Evolutionary conservation across 2,113 vertebrate species (phyloP), one percentile per base, ranked within the genome.

Genomic region (Melospiza melodia): DNA sequence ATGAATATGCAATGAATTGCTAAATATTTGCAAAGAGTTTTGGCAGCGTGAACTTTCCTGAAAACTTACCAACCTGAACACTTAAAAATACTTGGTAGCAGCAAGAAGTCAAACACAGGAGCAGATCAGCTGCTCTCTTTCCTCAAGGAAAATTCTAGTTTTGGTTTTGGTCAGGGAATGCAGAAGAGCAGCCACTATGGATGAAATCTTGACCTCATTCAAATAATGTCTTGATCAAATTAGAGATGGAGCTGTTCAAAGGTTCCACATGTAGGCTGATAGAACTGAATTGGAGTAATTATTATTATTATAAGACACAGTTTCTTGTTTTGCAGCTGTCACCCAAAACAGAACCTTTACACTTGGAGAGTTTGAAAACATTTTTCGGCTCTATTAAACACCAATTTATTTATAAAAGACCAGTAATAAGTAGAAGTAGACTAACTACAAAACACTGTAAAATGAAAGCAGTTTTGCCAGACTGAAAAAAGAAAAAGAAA

Each of bases 1-100:
- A 94, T 96, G 94, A 95, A 95, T 95, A 94, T 93, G 51, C 92
- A 93, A 89, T 43, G 35, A 89, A 88, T 75, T 72, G 37, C 88
- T 90, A 88, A 95, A 95, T 85, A 74, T 87, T 88, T 87, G 35
- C 68, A 43, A 25, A 15, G 21, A 95, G 61, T 28, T 55, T 94
- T 91, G 66, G 16, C 65, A 69, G 21, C 9, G 37, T 55, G 72
- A 93, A 84, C 30, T 66, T 89, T 52, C 49, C 46, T 90, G 58
- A 93, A 90, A 95, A 59, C 6, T 62, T 85, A 68, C 31, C 71
- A 88, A 63, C 49, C 25, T 78, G 79, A 96, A 73, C 43, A 49
- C 23, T 77, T 81, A 84, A 76, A 96, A 93, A 90, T 81, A 84
- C 19, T 78, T 79, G 15, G 24, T 46, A 84, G 73, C 25, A 87